These are phyloP conservation scores for Tonatia bakeri DNA, from an alignment of 2,113 vertebrate species.

Conservation along the genomic window DNA sequence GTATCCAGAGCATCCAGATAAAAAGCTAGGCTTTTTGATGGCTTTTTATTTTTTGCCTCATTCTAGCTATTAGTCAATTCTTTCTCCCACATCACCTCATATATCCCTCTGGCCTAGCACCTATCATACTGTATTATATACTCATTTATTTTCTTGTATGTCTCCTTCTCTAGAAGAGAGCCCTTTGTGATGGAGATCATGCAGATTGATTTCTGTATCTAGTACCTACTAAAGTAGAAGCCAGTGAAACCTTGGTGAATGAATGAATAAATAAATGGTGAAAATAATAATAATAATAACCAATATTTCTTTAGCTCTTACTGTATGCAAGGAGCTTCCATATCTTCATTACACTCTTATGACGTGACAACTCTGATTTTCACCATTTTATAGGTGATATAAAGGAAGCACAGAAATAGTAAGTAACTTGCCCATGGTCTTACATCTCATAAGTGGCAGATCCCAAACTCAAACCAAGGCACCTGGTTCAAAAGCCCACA, in stretches of 20 bases:
- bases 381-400: slow-evolving; percentile 2
- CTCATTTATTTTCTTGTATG: not conserved
- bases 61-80: not conserved
- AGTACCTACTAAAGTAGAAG: not conserved
- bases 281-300: not conserved
- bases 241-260: not conserved
- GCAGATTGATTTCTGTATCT: not conserved
- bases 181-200: not conserved
- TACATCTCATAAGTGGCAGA: not conserved
- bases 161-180: not conserved
- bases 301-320: not conserved
- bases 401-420: not conserved
- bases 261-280: not conserved
- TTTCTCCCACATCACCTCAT: not conserved
- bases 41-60: slow-evolving; percentile 17
- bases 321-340: not conserved
- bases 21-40: not conserved
- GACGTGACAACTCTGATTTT: slow-evolving; percentile 5
- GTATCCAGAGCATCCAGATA: not conserved
- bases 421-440: not conserved
- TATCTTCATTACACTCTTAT: not conserved
- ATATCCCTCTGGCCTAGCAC: not conserved
- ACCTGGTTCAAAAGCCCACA: not conserved
- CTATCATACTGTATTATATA: not conserved
- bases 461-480: not conserved